Evolutionary conservation across 2,888 invertebrate genomes (phyloP).

Genomic region (Epirrhoe alternata): DNA sequence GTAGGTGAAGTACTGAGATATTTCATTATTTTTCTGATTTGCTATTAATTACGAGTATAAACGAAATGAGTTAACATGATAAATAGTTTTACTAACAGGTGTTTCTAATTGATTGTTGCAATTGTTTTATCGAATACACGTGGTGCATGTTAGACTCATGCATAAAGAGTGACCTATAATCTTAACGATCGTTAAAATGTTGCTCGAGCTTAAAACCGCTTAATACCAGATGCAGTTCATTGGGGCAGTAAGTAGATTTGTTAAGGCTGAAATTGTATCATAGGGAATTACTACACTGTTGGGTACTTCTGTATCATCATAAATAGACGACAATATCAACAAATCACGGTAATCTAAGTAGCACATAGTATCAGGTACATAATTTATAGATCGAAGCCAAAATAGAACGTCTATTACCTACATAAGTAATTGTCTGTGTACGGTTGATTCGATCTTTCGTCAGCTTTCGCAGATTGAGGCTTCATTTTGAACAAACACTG

Average conservation of each 20-base stretch:
- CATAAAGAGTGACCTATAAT: constrained; percentile 27
- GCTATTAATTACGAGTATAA: no score
- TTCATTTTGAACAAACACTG: constrained; percentile 47
- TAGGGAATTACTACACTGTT: neutral
- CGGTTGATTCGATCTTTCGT: constrained; percentile 48
- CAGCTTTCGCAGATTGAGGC: constrained; percentile 27
- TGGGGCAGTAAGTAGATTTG: neutral
- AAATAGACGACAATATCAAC: constrained; percentile 19
- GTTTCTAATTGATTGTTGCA: constrained; percentile 4
- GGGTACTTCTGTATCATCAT: neutral
- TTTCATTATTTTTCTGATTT: no score
- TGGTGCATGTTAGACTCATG: constrained; percentile 25
- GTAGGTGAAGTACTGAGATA: no score
- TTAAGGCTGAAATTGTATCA: neutral
- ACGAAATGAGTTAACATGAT: neutral
- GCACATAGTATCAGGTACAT: constrained; percentile 24
- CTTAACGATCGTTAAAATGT: constrained; percentile 22
- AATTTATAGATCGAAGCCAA: constrained; percentile 32
- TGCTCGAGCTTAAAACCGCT: constrained; percentile 19
- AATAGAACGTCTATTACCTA: constrained; percentile 64
- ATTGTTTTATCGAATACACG: constrained; percentile 22
- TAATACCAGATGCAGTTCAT: constrained; percentile 16
- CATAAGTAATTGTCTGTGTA: constrained; percentile 64
- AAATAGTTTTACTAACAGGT: constrained; percentile 3
- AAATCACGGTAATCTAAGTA: constrained; percentile 28